Conservation (phyloP, 37 sponge, comb jelly and placozoan species). For the Ianthella basta region DNA sequence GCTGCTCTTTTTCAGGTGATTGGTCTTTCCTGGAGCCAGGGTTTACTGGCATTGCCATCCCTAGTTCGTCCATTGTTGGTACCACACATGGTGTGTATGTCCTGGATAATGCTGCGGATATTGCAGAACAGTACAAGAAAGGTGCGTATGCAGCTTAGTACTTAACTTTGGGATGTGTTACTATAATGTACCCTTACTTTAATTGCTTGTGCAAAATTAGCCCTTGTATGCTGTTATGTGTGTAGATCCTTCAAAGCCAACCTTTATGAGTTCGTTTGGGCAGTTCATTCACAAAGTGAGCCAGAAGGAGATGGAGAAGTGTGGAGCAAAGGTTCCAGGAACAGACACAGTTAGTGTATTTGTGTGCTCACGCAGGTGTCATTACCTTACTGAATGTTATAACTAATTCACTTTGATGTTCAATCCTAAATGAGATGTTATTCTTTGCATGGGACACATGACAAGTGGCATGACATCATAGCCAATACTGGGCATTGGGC, state of each 20-base stretch:
- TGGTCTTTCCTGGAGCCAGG: constrained; percentile 68
- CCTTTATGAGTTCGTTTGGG: constrained; percentile 34
- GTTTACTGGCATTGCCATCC: constrained; percentile 68
- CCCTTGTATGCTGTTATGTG: neutral
- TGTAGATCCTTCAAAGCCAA: constrained; percentile 43
- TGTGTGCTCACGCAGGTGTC: no score
- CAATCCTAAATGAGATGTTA: no score
- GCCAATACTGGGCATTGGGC: no score
- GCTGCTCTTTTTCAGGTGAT: constrained; percentile 41
- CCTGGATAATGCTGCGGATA: constrained; percentile 28
- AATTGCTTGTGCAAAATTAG: neutral
- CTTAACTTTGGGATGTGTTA: neutral
- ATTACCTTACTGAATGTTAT: no score
- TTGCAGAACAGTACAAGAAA: constrained; percentile 33
- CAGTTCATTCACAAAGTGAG: constrained; percentile 63
- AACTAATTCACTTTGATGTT: no score
- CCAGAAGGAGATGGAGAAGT: constrained; percentile 28
- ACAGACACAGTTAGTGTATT: constrained; percentile 23
- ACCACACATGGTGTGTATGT: constrained; percentile 77
- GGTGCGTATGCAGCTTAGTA: constrained; percentile 23
- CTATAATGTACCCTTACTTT: neutral
- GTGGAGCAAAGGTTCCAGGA: constrained; percentile 50
- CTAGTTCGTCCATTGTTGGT: constrained; percentile 28
- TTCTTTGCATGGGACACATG: no score
- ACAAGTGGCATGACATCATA: no score